phyloP scores from a whole-genome alignment of 2,888 invertebrate species.

The Dexiosoma caninum region DNA sequence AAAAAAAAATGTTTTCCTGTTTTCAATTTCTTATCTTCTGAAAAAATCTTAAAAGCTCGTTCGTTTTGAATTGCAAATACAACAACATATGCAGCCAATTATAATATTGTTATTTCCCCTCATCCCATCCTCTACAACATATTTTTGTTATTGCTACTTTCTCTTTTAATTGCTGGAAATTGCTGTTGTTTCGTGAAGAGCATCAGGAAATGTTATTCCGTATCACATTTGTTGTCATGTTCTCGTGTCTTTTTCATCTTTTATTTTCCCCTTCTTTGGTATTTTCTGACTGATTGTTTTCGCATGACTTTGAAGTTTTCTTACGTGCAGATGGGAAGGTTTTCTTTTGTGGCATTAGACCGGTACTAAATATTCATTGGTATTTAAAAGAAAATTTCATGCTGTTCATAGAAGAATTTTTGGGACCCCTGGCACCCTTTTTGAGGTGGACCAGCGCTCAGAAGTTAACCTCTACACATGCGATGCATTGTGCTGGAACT shows the following conservation, averaged over 20 bases:
- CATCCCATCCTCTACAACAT: background rate
- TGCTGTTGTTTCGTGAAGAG: conserved; percentile 31
- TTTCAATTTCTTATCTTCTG: conserved; percentile 9
- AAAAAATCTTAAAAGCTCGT: background rate
- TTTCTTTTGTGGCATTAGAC: background rate
- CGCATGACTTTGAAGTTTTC: conserved; percentile 21
- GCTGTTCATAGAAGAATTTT: too few relatives aligned
- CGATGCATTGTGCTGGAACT: too few relatives aligned
- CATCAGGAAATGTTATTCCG: conserved; percentile 48
- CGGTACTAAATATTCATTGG: too few relatives aligned
- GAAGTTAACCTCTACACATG: too few relatives aligned
- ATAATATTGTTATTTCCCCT: background rate
- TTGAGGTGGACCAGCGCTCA: too few relatives aligned
- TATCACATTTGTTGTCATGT: background rate
- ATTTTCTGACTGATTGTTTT: conserved; percentile 19
- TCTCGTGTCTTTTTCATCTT: background rate
- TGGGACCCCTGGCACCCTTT: too few relatives aligned
- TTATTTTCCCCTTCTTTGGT: background rate
- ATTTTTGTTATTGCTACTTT: background rate
- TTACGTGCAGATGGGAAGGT: conserved; percentile 7
- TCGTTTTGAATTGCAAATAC: background rate
- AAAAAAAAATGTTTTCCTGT: too few relatives aligned
- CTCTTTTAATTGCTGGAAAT: conserved; percentile 18
- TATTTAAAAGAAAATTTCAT: too few relatives aligned
- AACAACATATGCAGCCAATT: conserved; percentile 52